phyloP scores from a whole-genome alignment of 2,113 vertebrate species.

The Microcebus griseorufus region DNA sequence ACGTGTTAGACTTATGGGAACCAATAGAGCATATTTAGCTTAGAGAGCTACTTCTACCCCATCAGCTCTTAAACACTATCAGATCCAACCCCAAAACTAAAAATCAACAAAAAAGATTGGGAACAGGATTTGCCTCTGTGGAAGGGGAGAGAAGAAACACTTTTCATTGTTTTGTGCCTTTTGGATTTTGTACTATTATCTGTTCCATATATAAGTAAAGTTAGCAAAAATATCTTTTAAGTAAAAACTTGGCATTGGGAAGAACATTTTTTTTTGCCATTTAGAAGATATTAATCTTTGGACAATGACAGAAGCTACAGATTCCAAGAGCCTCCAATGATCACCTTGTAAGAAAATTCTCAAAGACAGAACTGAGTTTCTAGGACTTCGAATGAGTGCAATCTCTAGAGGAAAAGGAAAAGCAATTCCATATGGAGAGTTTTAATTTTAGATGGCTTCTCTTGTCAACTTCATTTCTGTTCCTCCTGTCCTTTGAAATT shows the following conservation, averaged over 20 bases:
- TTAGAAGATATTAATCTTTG: not conserved
- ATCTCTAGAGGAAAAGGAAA: not conserved
- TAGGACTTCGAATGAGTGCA: not conserved
- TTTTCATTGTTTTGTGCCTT: not conserved
- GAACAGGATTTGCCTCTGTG: not conserved
- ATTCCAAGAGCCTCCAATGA: not conserved
- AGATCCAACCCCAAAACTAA: not conserved
- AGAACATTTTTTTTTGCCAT: not conserved
- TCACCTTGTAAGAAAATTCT: not conserved
- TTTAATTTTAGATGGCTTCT: conserved; percentile 42
- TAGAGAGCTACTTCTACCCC: not conserved
- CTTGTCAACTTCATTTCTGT: conserved; percentile 4
- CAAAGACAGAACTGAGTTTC: not conserved
- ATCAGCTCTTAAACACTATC: not conserved
- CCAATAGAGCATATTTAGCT: not conserved
- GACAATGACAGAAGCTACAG: not conserved
- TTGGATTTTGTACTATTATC: not conserved
- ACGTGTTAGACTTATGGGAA: not conserved
- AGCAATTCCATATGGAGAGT: not conserved
- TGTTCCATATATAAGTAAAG: not conserved
- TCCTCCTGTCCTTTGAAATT: conserved; percentile 47
- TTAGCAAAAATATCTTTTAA: not conserved
- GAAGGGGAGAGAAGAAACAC: not conserved
- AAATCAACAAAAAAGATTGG: not conserved
- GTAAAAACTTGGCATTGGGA: not conserved